A percentile compares a stretch with the other conserved stretches of the same genome.
These are phyloP conservation scores for Macaria liturata DNA, from an alignment of 2,888 invertebrate species.

Conservation along the genomic window DNA sequence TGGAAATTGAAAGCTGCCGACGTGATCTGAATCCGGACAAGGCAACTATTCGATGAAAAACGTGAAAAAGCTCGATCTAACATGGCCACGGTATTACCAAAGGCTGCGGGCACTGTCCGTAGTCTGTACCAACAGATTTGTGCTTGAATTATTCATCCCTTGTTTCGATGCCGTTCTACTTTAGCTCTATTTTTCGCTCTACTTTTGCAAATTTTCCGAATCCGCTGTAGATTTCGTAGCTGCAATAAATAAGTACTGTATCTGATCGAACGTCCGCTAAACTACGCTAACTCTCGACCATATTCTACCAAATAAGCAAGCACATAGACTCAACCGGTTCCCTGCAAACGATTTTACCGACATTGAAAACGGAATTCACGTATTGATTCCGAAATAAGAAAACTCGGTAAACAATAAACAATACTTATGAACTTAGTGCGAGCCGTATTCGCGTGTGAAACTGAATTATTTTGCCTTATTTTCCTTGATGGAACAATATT, in stretches of 20 bases:
- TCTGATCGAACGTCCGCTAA: background rate
- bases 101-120: slow-evolving; percentile 32
- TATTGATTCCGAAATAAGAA: slow-evolving; percentile 1
- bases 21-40: slow-evolving; percentile 50
- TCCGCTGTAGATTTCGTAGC: slow-evolving; percentile 17
- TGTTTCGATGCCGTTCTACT: slow-evolving; percentile 45
- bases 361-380: background rate
- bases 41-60: slow-evolving; percentile 40
- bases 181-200: slow-evolving; percentile 33
- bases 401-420: slow-evolving; percentile 3
- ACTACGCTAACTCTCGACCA: background rate
- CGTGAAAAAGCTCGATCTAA: slow-evolving; percentile 40
- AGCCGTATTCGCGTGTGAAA: slow-evolving; percentile 30
- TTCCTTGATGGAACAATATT: slow-evolving; percentile 14
- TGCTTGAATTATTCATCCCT: slow-evolving; percentile 63
- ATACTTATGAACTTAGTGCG: slow-evolving; percentile 10
- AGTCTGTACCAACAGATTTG: slow-evolving; percentile 52
- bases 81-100: slow-evolving; percentile 37
- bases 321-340: background rate
- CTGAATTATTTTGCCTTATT: slow-evolving; percentile 19
- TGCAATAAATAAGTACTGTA: slow-evolving; percentile 16
- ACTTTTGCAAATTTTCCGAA: slow-evolving; percentile 32
- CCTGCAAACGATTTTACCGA: background rate
- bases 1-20: slow-evolving; percentile 51
- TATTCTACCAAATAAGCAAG: background rate